Conservation (phyloP, 1,140 invertebrate species). For the Drosophila tani region DNA sequence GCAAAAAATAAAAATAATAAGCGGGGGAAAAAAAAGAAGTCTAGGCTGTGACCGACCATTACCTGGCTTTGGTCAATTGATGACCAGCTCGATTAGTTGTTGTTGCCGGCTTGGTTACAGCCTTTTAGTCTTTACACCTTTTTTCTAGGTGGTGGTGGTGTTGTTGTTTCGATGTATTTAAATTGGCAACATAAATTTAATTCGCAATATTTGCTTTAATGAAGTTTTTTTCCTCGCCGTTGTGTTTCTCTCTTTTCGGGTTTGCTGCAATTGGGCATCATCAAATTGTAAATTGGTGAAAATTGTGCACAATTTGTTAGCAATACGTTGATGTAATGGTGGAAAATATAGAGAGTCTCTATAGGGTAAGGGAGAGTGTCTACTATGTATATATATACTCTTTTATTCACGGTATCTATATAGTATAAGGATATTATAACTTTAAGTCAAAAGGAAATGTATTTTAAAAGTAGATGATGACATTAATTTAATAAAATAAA, state of each 20-base stretch:
- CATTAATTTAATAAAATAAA: no score
- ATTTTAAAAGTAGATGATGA: no score
- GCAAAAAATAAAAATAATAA: constrained; percentile 10
- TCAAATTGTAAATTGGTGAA: constrained; percentile 82
- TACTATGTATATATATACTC: neutral
- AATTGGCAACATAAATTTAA: constrained; percentile 79
- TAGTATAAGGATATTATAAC: no score
- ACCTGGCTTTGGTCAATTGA: constrained; percentile 81
- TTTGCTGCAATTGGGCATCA: constrained; percentile 60
- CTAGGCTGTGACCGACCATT: constrained; percentile 74
- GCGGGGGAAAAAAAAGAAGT: constrained; percentile 16
- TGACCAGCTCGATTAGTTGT: constrained; percentile 84
- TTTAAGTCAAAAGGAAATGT: no score
- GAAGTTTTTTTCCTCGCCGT: constrained; percentile 60
- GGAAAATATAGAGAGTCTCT: neutral
- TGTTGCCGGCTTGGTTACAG: constrained; percentile 66
- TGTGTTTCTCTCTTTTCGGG: constrained; percentile 26
- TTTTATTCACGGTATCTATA: neutral
- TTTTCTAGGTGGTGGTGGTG: constrained; percentile 48
- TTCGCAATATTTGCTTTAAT: constrained; percentile 79
- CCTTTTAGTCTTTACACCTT: constrained; percentile 79
- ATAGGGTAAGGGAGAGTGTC: neutral
- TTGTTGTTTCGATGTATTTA: constrained; percentile 75
- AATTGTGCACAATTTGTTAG: constrained; percentile 79
- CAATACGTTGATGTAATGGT: constrained; percentile 13